Conservation (phyloP, 1,140 invertebrate species). For the Drosophila sulfurigaster region DNA sequence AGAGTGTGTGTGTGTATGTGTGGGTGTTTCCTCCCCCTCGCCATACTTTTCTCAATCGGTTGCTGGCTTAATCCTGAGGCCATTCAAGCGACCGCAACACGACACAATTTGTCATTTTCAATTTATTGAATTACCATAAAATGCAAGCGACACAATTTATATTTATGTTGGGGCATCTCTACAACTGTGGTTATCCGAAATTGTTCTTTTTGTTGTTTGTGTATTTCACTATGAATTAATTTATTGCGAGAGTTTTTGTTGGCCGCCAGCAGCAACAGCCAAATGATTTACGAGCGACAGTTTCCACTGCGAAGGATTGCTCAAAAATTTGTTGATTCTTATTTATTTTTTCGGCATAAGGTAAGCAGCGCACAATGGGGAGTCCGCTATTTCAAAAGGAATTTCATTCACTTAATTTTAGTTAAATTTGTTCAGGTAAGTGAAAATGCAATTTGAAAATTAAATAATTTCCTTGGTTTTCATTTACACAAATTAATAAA, state of each 20-base stretch:
- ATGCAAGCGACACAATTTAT: constrained; percentile 70
- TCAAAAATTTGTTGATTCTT: constrained; percentile 7
- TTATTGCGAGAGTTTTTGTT: constrained; percentile 52
- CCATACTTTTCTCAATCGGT: too few relatives aligned
- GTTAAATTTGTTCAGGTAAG: too few relatives aligned
- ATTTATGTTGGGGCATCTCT: constrained; percentile 54
- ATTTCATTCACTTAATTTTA: too few relatives aligned
- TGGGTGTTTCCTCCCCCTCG: not conserved
- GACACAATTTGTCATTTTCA: constrained; percentile 83
- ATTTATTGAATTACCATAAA: constrained; percentile 84
- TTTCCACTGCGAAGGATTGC: constrained; percentile 33
- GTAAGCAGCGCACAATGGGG: constrained; percentile 9
- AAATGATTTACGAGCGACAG: constrained; percentile 66
- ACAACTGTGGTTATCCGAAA: constrained; percentile 55
- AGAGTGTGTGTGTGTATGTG: not conserved
- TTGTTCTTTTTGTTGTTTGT: constrained; percentile 26
- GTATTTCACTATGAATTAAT: constrained; percentile 68
- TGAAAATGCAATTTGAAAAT: too few relatives aligned
- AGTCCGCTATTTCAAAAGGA: too few relatives aligned
- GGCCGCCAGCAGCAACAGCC: constrained; percentile 11
- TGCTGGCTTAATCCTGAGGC: constrained; percentile 25
- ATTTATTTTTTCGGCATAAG: constrained; percentile 9
- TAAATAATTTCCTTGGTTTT: not conserved
- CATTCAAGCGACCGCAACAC: constrained; percentile 73
- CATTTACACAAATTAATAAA: not conserved